Conservation (phyloP, 2,888 invertebrate genomes). For the Idaea dimidiata region DNA sequence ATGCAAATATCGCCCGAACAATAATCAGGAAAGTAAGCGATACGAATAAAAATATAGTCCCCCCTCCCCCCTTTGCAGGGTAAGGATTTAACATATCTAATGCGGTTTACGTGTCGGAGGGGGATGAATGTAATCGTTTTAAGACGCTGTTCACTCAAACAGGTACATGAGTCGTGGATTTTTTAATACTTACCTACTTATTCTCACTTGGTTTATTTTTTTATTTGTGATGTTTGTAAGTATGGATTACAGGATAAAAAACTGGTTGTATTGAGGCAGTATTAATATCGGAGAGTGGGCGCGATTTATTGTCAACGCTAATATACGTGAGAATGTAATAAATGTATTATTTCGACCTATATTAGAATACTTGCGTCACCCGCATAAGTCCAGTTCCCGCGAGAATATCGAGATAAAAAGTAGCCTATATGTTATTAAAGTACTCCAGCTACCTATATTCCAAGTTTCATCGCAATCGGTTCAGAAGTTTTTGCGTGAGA, state of each 20-base stretch:
- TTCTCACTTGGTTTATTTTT: constrained; percentile 28
- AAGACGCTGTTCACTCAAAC: constrained; percentile 66
- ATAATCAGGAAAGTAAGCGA: constrained; percentile 79
- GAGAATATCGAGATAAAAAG: too few relatives aligned
- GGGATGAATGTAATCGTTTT: constrained; percentile 71
- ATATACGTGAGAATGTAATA: too few relatives aligned
- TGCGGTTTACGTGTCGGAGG: constrained; percentile 76
- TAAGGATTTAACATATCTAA: constrained; percentile 77
- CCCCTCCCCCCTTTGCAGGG: constrained; percentile 45
- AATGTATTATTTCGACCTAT: too few relatives aligned
- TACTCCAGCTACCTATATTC: too few relatives aligned
- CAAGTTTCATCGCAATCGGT: too few relatives aligned
- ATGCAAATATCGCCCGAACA: constrained; percentile 75
- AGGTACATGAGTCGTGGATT: constrained; percentile 27
- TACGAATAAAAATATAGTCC: constrained; percentile 75
- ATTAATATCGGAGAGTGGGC: too few relatives aligned
- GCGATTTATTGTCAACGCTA: too few relatives aligned
- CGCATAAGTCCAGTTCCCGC: too few relatives aligned
- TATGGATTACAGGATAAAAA: neutral
- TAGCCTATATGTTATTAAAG: too few relatives aligned
- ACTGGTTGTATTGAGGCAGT: neutral
- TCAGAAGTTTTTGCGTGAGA: too few relatives aligned
- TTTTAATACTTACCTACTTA: constrained; percentile 15
- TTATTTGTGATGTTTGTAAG: constrained; percentile 10
- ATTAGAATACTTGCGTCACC: too few relatives aligned